Base-by-base conservation (phyloP, 2,113 vertebrate species). In the Leptosomus discolor region DNA sequence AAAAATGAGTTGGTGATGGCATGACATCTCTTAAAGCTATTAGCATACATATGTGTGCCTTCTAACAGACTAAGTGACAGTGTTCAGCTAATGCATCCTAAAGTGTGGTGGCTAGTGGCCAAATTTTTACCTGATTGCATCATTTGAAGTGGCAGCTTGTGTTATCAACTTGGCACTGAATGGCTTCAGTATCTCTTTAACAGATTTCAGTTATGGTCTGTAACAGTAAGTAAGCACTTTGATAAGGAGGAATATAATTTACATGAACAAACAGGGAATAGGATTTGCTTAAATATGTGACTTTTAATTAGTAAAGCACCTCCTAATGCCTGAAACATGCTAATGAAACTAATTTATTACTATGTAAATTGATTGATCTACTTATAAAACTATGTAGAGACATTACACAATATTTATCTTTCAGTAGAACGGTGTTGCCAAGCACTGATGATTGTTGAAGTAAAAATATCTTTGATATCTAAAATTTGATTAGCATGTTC, bases 331-430 rank as follows among this genome's bases (percentile, higher is more conserved):
- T 94, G 86, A 92, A 94, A 77, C 39, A 30, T 79, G 80, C 51
- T 95, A 96, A 97, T 94, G 91, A 85, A 94, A 83, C 65, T 85
- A 92, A 97, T 92, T 96, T 95, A 92, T 97, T 92, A 53, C 91
- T 48, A 37, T 48, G 86, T 86, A 91, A 91, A 85, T 95, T 91
- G 76, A 92, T 87, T 92, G 88, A 91, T 94, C 68, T 91, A 86
- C 65, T 93, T 60, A 41, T 21, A 74, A 86, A 89, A 74, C 80
- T 89, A 60, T 57, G 46, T 78, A 78, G 69, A 92, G 60, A 48
- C 36, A n/a, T 91, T 95, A 30, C 50, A 65, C 78, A 96, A 54
- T 96, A 94, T 96, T 97, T 97, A 92, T 86, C 60, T 94, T 87
- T 23, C 53, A 76, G 4, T 24, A 56, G 51, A 84, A 71, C 50